Percentiles rank a stretch among this genome's conserved stretches.
Evolutionary conservation across 2,113 vertebrate genomes (phyloP).

Genomic region (Gnathonemus longibarbis): DNA sequence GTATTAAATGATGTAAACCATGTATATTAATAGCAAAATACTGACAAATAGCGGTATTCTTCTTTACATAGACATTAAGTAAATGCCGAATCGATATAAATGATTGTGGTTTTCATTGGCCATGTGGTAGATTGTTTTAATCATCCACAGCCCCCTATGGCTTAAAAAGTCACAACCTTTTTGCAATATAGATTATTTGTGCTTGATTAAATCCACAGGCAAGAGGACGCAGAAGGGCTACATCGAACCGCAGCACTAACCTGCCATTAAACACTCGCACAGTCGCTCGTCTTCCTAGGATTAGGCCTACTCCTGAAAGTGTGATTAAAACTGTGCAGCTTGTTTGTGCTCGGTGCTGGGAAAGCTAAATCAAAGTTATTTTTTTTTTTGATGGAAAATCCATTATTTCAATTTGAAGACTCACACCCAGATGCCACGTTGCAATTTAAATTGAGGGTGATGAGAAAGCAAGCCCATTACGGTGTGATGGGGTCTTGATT

Average conservation of each 20-base stretch:
- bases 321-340: not conserved
- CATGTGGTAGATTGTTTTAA: not conserved
- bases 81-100: not conserved
- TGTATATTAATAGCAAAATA: not conserved
- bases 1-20: not conserved
- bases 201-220: not conserved
- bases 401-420: not conserved
- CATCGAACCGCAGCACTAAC: not conserved
- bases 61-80: not conserved
- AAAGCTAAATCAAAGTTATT: slow-evolving; percentile 3
- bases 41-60: not conserved
- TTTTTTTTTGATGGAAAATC: slow-evolving; percentile 7
- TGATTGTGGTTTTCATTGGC: not conserved
- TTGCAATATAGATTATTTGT: not conserved
- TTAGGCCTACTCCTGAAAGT: not conserved
- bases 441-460: slow-evolving; percentile 18
- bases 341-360: too few relatives aligned
- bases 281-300: not conserved
- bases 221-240: not conserved
- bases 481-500: not conserved
- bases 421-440: not conserved
- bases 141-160: not conserved
- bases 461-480: slow-evolving; percentile 2
- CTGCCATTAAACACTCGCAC: not conserved
- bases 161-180: not conserved